Evolutionary conservation across 2,888 invertebrate genomes (phyloP).

Genomic region (Lypha dubia): DNA sequence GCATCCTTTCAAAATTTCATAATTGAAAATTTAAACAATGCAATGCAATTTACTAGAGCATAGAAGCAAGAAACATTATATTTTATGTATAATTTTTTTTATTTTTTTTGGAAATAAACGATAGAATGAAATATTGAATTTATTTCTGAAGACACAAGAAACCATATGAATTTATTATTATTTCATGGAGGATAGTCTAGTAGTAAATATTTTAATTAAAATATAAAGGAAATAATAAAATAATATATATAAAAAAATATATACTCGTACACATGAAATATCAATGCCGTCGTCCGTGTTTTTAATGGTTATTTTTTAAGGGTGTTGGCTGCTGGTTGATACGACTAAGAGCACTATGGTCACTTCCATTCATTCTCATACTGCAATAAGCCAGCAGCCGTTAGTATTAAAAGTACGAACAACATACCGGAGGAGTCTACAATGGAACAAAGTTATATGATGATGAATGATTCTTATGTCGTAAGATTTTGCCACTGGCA

Average conservation of each 20-base stretch:
- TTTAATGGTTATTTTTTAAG: slow-evolving; percentile 13
- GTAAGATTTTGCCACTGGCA: slow-evolving; percentile 71
- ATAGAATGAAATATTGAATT: slow-evolving; percentile 32
- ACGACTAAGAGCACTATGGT: too few species aligned
- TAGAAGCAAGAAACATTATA: slow-evolving; percentile 42
- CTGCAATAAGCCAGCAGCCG: slow-evolving; percentile 22
- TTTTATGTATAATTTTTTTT: slow-evolving; percentile 37
- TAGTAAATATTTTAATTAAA: slow-evolving; percentile 38
- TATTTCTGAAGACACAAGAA: slow-evolving; percentile 40
- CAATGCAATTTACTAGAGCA: slow-evolving; percentile 7
- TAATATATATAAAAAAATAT: not conserved
- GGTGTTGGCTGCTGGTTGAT: slow-evolving; percentile 48
- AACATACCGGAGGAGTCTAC: slow-evolving; percentile 24
- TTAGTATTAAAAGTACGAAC: slow-evolving; percentile 43
- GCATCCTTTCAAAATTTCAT: slow-evolving; percentile 64
- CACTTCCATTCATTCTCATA: slow-evolving; percentile 14
- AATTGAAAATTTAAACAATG: slow-evolving; percentile 61
- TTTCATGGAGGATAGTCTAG: not conserved
- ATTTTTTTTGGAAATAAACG: too few species aligned
- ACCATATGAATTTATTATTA: slow-evolving; percentile 48
- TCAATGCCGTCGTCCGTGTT: slow-evolving; percentile 1
- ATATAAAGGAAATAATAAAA: slow-evolving; percentile 5
- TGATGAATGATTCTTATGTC: slow-evolving; percentile 74
- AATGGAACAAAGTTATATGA: slow-evolving; percentile 59
- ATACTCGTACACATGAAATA: slow-evolving; percentile 14